These are phyloP conservation scores for Drosophila mayri DNA, from an alignment of 1,140 invertebrate genomes.

Conservation along the genomic window DNA sequence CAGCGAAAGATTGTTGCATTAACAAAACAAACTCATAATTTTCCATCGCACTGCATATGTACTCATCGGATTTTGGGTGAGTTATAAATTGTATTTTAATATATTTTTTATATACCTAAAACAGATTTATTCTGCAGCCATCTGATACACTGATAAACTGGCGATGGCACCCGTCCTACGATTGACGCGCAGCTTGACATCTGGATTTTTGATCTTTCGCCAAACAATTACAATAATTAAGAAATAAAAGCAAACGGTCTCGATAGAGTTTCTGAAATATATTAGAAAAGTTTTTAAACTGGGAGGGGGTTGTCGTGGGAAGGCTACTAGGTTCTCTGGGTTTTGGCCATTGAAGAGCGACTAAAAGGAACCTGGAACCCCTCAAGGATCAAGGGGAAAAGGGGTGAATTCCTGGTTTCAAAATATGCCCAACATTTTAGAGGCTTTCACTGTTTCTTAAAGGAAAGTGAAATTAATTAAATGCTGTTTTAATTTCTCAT, in stretches of 20 bases:
- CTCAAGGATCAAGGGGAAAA: no score
- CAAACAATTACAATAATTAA: background rate
- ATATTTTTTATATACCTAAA: background rate
- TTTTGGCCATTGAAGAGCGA: no score
- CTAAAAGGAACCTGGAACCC: no score
- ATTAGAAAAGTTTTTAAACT: constrained; percentile 76
- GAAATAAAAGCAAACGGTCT: background rate
- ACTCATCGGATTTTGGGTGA: background rate
- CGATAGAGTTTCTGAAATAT: constrained; percentile 45
- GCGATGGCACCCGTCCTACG: background rate
- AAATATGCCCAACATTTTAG: no score
- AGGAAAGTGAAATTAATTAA: no score
- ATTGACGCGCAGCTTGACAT: background rate
- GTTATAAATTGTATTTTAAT: background rate
- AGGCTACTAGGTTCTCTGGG: background rate
- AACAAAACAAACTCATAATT: no score
- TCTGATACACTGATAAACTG: background rate
- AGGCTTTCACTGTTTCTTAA: no score
- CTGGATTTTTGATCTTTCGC: background rate
- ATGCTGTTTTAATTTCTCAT: no score
- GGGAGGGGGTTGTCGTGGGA: background rate
- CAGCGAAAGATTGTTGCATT: no score
- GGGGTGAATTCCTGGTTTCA: no score
- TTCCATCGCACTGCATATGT: no score
- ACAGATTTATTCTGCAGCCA: background rate